Evolutionary conservation across 2,113 vertebrate species (phyloP), one percentile per base, ranked within the genome.

Genomic region (Malaclemys terrapin): DNA sequence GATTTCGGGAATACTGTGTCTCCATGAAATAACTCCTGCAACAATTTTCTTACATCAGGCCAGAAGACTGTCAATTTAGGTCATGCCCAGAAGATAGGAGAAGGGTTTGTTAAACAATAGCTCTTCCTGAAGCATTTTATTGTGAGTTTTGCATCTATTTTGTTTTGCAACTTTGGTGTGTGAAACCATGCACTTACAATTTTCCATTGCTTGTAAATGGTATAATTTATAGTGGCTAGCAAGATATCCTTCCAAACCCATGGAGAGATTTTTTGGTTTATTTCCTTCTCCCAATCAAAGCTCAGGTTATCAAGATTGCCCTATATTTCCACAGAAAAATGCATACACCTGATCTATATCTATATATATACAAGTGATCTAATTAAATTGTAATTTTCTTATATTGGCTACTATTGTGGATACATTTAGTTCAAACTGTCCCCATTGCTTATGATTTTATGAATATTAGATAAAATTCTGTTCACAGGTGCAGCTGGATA

Each of bases 11-110:
- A 94, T 94, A 92, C 82, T 93, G 10, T 45, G 93, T 86, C 83
- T 85, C 91, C 20, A 2, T 2, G 4, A 95, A 95, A 93, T 95
- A 94, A 96, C 90, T 93, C 91, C 91, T 97, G 89, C 93, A 95
- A 82, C 84, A 92, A 95, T 96, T 96, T 87, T 96, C 89, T 96
- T 96, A 95, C 90, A 94, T 96, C 92, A 96, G 79, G 0, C 0
- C 82, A 93, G 93, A 90, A 56, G 42, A n/a, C 72, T 85, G 94
- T 95, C 81, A 86, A 27, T 92, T 76, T 95, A 84, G 75, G 85
- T 76, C 89, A 78, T 93, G 96, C 83, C 87, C 94, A 93, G 96
- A 95, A 95, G 95, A 95, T 94, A 96, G 95, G 79, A 31, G 84
- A 85, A n/a, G 50, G 56, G 10, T 49, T 91, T 80, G 87, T 62